Evolutionary conservation across 2,113 vertebrate species (phyloP), one percentile per base, ranked within the genome.

Genomic region (Taurulus bubalis): DNA sequence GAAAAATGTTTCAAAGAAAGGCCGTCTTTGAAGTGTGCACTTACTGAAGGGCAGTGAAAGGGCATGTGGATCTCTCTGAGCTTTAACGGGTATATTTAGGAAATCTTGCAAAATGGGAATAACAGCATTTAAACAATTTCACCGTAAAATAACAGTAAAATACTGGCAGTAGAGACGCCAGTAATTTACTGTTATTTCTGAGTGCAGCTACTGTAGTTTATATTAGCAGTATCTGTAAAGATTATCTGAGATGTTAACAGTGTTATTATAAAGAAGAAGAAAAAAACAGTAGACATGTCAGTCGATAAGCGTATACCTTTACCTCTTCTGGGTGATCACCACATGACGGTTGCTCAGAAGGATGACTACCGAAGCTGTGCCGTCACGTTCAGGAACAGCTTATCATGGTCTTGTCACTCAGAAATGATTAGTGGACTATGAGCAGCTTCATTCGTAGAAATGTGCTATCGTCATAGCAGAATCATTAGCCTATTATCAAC

Each of bases 1-100:
- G 56, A 30, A 56, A 67, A 60, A 18, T 1, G 7, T 71, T 72
- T 81, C 22, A 67, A 34, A 62, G 59, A 60, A 63, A 77, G 32
- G 74, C 18, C 47, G 10, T 72, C 42, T 80, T 73, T 79, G 75
- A 88, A 82, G 74, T 76, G 72, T 53, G 85, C 62, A 53, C 59
- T 74, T 3, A 73, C 36, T 73, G 63, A 51, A 82, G 86, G 38
- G 11, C 82, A 69, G 47, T 9, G 75, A 74, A 62, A 80, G 83
- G 80, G 45, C 66, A 42, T 14, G 15, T 38, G 67, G 22, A 20
- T 64, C 65, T 70, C 63, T 11, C 36, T 26, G 28, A 79, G 75
- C 45, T 70, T 34, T 53, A 64, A 66, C 6, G 0, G 45, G 36
- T 4, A 72, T 24, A 45, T 77, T 62, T 15, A 62, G 36, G 8